Evolutionary conservation across 2,797 vertebrate species (phyloP).

Genomic region (Delichon dasypus): DNA sequence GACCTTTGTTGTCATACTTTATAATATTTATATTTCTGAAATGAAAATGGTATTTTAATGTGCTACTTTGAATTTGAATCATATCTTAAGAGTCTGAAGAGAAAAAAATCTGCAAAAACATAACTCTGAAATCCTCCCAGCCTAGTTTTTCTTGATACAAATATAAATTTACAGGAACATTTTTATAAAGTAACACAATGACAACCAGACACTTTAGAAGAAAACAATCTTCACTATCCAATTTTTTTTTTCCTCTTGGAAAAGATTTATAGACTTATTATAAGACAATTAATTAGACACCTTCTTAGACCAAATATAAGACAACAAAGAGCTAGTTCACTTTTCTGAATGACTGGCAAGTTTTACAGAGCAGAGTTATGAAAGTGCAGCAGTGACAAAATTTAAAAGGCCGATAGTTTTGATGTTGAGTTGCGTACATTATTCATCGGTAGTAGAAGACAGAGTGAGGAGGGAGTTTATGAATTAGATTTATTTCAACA

Average conservation of each 20-base stretch:
- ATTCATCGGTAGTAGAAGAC: not conserved
- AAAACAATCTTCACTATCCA: not conserved
- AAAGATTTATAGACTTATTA: not conserved
- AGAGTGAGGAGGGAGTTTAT: not conserved
- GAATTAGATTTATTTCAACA: not conserved
- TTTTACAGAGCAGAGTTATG: not conserved
- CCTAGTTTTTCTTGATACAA: not conserved
- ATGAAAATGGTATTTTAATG: not conserved
- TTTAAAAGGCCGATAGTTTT: not conserved
- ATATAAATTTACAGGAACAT: not conserved
- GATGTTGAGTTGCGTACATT: not conserved
- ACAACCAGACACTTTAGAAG: not conserved
- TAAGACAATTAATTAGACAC: not conserved
- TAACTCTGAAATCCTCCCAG: not conserved
- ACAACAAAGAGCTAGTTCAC: not conserved
- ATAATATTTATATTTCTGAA: not conserved
- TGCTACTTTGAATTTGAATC: not conserved
- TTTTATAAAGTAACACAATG: not conserved
- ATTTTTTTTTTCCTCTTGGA: not conserved
- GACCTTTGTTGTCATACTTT: not conserved
- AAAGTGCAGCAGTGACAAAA: not conserved
- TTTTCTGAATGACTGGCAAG: not conserved
- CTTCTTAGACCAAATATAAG: not conserved
- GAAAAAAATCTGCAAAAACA: not conserved
- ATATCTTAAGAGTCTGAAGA: not conserved